Base-by-base conservation (phyloP, 1,140 invertebrate genomes). In the Oppia nitens region DNA sequence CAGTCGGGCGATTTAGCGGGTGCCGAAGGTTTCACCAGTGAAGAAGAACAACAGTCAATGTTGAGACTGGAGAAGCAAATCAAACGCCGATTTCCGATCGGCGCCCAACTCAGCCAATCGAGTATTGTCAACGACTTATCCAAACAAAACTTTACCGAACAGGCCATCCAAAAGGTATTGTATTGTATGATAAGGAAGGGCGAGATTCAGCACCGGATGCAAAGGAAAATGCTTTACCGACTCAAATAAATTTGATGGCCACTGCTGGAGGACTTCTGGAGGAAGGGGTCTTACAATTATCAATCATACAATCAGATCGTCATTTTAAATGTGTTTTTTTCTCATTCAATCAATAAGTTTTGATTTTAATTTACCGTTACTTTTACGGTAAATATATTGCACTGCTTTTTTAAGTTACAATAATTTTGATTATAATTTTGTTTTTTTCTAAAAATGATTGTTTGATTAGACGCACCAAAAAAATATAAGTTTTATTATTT, bases 211-310 rank as follows among this genome's bases (percentile, higher is more conserved):
- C 87, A 97, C 74, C 77, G 92, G 52, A 82, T 92, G 76, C 94
- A 98, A 71, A 79, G 93, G 55, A 98, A 95, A 78, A 90, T 98
- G 84, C 76, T 99, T 1, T 97, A 90, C 71, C 78, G 95, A 68
- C 74, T 98, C 12, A 88, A 81, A 64, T 82, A 71, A 74, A 54
- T 32, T 20, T 48, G 6, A 9, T 40, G 17, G n/a, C n/a, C n/a
- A n/a, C n/a, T n/a, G n/a, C n/a, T n/a, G n/a, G n/a, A n/a, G n/a
- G n/a, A n/a, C n/a, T n/a, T n/a, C n/a, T n/a, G n/a, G n/a, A n/a
- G n/a, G n/a, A n/a, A n/a, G n/a, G n/a, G n/a, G n/a, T n/a, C n/a
- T n/a, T n/a, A n/a, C n/a, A n/a, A n/a, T n/a, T n/a, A n/a, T n/a
- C n/a, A n/a, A n/a, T n/a, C n/a, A n/a, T n/a, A n/a, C n/a, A n/a